Base-by-base conservation (phyloP, 2,797 vertebrate species). In the Sebastes diploproa region DNA sequence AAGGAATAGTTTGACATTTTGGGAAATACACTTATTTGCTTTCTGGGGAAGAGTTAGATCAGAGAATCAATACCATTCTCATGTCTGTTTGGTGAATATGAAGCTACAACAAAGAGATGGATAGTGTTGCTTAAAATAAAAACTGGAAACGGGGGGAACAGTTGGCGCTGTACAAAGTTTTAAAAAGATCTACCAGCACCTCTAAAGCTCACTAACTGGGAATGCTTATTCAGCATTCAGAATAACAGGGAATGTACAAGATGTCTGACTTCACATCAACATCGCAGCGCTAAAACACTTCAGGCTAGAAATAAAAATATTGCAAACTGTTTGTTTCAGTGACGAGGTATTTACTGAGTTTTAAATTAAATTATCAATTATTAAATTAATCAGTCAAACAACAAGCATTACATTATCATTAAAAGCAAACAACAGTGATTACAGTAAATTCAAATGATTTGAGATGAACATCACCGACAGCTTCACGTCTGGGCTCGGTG, bases 281-380 rank as follows among this genome's bases (percentile, higher is more conserved):
- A 30, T 34, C 50, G 20, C 3, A 22, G 18, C 6, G 1, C 20
- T 6, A 32, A 25, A 70, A 58, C 14, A 16, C 4, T 5, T 5
- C 1, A 56, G 22, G 18, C 18, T 34, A 2, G 22, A 69, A 74
- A 66, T 25, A 59, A 64, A 81, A n/a, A 56, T 1, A 67, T 27
- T 11, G 14, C 22, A 65, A 10, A 7, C 3, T 1, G 5, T 13
- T 50, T 36, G 8, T 73, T 86, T 76, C 5, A 22, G 8, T 68
- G 12, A 61, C 34, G 60, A 86, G 50, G 77, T 78, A 50, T 86
- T 79, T 56, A 73, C 16, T 55, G 2, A 62, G n/a, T 34, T 65
- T 38, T 55, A 46, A 18, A 46, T 38, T 55, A 46, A 46, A 46
- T 46, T 46, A 46, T 46, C 42, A 46, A 46, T 46, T 46, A 46